A percentile compares a stretch with the other conserved stretches of the same genome.
Conservation (phyloP, 1,140 invertebrate genomes). For the Drosophila sp. region DNA sequence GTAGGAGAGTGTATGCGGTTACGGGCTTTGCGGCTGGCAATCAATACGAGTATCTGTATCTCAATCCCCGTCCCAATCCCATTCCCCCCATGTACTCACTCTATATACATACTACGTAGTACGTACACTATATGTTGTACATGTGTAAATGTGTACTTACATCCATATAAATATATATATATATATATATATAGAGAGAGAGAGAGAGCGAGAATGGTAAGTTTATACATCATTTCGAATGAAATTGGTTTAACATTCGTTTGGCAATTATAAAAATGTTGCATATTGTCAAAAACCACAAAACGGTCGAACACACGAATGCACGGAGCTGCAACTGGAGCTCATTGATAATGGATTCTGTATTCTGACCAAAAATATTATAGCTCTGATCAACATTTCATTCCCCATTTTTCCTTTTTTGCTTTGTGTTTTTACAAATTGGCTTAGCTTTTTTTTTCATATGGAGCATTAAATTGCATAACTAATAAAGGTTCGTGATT, state of each 20-base stretch:
- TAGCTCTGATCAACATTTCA: neutral
- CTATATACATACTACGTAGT: conserved; percentile 1
- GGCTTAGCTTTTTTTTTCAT: conserved; percentile 30
- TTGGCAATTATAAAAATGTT: conserved; percentile 29
- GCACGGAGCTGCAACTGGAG: neutral
- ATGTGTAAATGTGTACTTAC: neutral
- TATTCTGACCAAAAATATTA: conserved; percentile 26
- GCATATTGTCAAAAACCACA: conserved; percentile 12
- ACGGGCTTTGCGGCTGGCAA: conserved; percentile 40
- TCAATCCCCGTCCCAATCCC: neutral
- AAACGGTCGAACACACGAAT: neutral
- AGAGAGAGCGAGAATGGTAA: neutral
- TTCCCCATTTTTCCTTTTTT: conserved; percentile 30
- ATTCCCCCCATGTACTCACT: neutral
- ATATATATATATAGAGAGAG: too few relatives aligned
- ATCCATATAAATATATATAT: neutral
- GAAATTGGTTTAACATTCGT: conserved; percentile 46
- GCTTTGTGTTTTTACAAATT: conserved; percentile 26
- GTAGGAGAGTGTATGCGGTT: conserved; percentile 31
- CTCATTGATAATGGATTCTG: conserved; percentile 6
- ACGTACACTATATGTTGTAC: too few relatives aligned
- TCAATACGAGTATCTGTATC: conserved; percentile 22
- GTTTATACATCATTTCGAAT: conserved; percentile 66
- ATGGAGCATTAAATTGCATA: conserved; percentile 52
- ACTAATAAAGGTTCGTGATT: conserved; percentile 49